Conservation (phyloP, 1,140 invertebrate species). For the Berghia stephanieae region DNA sequence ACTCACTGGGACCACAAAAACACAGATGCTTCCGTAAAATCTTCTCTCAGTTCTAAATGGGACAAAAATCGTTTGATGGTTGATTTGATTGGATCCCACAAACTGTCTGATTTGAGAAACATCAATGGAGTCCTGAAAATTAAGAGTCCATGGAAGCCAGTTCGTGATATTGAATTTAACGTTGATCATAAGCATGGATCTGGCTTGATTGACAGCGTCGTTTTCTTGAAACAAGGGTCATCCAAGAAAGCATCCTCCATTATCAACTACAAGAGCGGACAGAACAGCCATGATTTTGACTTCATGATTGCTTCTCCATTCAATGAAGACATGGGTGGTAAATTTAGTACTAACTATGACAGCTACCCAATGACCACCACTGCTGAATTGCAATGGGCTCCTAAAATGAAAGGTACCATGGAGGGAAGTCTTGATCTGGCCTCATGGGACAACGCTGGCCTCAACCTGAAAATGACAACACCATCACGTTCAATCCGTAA, state of each 20-base stretch:
- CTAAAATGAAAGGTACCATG: background rate
- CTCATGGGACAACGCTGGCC: background rate
- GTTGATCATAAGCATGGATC: slow-evolving; percentile 15
- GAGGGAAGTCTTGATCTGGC: slow-evolving; percentile 22
- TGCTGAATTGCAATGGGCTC: slow-evolving; percentile 27
- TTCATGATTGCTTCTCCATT: slow-evolving; percentile 22
- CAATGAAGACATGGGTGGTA: slow-evolving; percentile 22
- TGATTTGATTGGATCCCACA: slow-evolving; percentile 30
- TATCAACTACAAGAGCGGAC: background rate
- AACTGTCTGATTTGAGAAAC: background rate
- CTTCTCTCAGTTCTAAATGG: slow-evolving; percentile 33
- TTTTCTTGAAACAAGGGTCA: slow-evolving; percentile 14
- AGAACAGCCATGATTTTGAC: background rate
- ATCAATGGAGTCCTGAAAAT: slow-evolving; percentile 23
- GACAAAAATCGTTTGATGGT: slow-evolving; percentile 13
- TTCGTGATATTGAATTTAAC: slow-evolving; percentile 20
- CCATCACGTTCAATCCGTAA: slow-evolving; percentile 29
- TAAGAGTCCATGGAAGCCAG: slow-evolving; percentile 30
- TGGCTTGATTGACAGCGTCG: background rate
- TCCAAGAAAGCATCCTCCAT: slow-evolving; percentile 4
- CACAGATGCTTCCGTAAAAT: slow-evolving; percentile 34
- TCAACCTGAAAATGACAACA: slow-evolving; percentile 32
- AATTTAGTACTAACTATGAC: slow-evolving; percentile 7
- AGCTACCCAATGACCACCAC: slow-evolving; percentile 25
- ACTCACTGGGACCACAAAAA: slow-evolving; percentile 42